A percentile compares a stretch with the other conserved stretches of the same genome.
Conservation (phyloP, 2,888 invertebrate species). For the Macrosiphum euphorbiae region DNA sequence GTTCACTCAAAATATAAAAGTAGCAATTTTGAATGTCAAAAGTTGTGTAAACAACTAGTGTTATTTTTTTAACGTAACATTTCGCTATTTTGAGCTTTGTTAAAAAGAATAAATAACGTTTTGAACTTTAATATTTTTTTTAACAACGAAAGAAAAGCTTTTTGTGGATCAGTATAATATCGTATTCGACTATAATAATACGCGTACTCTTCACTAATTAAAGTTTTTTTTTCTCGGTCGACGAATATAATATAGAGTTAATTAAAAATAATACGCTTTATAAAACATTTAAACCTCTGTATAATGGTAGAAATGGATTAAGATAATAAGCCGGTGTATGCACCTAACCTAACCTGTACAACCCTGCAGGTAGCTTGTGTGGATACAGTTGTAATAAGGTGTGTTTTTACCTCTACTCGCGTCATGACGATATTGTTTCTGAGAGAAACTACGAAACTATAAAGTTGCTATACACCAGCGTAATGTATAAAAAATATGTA, state of each 20-base stretch:
- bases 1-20: neutral
- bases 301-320: neutral
- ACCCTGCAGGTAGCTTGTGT: neutral
- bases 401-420: neutral
- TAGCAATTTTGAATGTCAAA: neutral
- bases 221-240: neutral
- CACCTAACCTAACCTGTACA: neutral
- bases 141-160: neutral
- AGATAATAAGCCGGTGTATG: neutral
- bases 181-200: neutral
- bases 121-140: neutral
- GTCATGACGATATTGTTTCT: neutral
- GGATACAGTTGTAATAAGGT: neutral
- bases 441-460: neutral
- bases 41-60: neutral
- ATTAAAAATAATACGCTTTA: conserved; percentile 16
- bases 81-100: neutral
- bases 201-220: neutral
- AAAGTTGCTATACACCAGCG: too few relatives aligned
- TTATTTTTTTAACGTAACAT: neutral
- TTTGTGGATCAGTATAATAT: neutral
- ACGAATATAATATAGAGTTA: neutral
- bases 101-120: neutral
- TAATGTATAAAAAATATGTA: neutral
- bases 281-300: neutral